These are phyloP conservation scores for Laodelphax striatellus DNA, from an alignment of 1,140 invertebrate species.

Conservation along the genomic window DNA sequence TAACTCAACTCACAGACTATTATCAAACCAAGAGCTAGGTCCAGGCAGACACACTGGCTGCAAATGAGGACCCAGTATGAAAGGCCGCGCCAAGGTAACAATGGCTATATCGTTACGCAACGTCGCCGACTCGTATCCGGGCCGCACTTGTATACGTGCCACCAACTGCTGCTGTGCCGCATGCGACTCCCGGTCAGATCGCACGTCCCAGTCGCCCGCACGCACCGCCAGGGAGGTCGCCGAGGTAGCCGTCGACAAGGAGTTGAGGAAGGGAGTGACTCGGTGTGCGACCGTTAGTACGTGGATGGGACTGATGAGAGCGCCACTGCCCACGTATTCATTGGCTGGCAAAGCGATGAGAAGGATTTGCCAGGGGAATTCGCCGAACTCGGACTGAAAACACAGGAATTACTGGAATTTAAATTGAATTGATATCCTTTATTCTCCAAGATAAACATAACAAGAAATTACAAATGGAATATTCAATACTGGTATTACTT, in stretches of 20 bases:
- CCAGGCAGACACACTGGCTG: conserved; percentile 55
- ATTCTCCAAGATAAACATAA: no score
- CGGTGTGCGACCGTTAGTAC: conserved; percentile 14
- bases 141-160: conserved; percentile 27
- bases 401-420: neutral
- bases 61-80: conserved; percentile 44
- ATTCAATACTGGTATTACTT: no score
- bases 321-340: conserved; percentile 16
- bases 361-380: conserved; percentile 18
- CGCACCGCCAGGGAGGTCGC: neutral
- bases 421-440: no score
- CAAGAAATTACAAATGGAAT: no score
- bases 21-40: conserved; percentile 29
- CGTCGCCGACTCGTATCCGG: conserved; percentile 24
- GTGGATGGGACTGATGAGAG: conserved; percentile 8
- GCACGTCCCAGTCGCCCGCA: conserved; percentile 40
- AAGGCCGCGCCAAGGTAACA: conserved; percentile 32
- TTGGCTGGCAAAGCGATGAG: conserved; percentile 4
- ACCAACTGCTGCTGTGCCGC: conserved; percentile 41
- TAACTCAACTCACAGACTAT: neutral
- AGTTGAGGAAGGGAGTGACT: conserved; percentile 2
- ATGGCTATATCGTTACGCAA: conserved; percentile 35
- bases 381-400: conserved; percentile 14
- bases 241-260: neutral
- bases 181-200: conserved; percentile 37